These are phyloP conservation scores for Plumapathes pennacea DNA, from an alignment of 92 coral and sea anemone species.

Conservation along the genomic window DNA sequence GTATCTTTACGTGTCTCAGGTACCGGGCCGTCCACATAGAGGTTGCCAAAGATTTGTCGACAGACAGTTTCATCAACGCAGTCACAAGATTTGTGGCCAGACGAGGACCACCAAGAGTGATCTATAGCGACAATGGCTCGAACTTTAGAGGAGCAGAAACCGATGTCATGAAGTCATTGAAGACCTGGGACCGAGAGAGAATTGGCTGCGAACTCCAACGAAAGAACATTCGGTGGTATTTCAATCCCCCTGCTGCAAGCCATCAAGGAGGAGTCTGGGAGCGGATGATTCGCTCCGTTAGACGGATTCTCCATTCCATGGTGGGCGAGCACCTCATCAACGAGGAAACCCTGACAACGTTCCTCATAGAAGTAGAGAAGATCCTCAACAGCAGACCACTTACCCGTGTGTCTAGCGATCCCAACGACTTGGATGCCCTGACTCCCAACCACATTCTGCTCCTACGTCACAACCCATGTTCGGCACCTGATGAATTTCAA, in stretches of 20 bases:
- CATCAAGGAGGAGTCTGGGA: constrained; percentile 61
- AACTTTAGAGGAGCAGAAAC: constrained; percentile 52
- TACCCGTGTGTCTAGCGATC: constrained; percentile 12
- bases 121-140: constrained; percentile 55
- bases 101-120: constrained; percentile 48
- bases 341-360: constrained; percentile 32
- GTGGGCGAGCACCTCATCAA: constrained; percentile 40
- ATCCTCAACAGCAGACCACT: constrained; percentile 23
- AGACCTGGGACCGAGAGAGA: constrained; percentile 48
- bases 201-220: constrained; percentile 26
- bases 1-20: constrained; percentile 42
- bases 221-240: constrained; percentile 29
- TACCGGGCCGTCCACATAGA: constrained; percentile 36
- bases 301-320: constrained; percentile 38
- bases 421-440: constrained; percentile 29
- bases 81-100: constrained; percentile 30
- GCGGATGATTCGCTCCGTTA: constrained; percentile 45
- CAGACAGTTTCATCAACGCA: constrained; percentile 44
- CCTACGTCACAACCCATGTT: constrained; percentile 15
- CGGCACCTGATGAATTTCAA: constrained; percentile 15
- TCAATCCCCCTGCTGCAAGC: constrained; percentile 58
- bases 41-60: constrained; percentile 39
- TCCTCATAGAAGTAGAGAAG: constrained; percentile 42
- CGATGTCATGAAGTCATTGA: constrained; percentile 41
- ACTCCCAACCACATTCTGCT: constrained; percentile 29